Evolutionary conservation across 2,113 vertebrate species (phyloP).

Genomic region (Datnioides undecimradiatus): DNA sequence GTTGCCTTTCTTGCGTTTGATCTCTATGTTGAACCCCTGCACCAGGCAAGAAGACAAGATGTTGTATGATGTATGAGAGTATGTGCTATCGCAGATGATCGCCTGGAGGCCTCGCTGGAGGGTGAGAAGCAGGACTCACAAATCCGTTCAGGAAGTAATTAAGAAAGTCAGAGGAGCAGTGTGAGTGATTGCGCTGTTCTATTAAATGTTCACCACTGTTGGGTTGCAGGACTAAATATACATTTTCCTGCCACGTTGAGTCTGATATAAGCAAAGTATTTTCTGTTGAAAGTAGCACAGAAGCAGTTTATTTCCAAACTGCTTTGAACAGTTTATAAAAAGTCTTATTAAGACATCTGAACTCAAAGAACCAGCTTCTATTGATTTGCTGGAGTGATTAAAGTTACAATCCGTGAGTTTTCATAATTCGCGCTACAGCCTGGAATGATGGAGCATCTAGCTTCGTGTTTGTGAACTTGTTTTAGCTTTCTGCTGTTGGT

Average conservation of each 20-base stretch:
- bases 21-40: too few species aligned
- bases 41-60: too few species aligned
- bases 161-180: background rate
- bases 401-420: background rate
- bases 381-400: background rate
- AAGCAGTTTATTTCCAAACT: background rate
- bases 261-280: background rate
- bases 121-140: too few species aligned
- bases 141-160: too few species aligned
- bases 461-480: constrained; percentile 1
- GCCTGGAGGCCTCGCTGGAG: too few species aligned
- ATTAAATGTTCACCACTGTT: background rate
- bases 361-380: background rate
- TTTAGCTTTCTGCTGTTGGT: constrained; percentile 24
- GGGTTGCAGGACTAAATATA: background rate
- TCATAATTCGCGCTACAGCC: constrained; percentile 1
- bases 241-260: background rate
- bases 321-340: background rate
- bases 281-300: background rate
- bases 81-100: too few species aligned
- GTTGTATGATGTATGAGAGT: too few species aligned
- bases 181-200: background rate
- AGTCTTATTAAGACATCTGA: background rate
- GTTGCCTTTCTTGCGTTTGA: too few species aligned
- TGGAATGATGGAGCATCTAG: constrained; percentile 9